phyloP scores from a whole-genome alignment of 2,888 invertebrate species.

The Drosophila villosipedis region DNA sequence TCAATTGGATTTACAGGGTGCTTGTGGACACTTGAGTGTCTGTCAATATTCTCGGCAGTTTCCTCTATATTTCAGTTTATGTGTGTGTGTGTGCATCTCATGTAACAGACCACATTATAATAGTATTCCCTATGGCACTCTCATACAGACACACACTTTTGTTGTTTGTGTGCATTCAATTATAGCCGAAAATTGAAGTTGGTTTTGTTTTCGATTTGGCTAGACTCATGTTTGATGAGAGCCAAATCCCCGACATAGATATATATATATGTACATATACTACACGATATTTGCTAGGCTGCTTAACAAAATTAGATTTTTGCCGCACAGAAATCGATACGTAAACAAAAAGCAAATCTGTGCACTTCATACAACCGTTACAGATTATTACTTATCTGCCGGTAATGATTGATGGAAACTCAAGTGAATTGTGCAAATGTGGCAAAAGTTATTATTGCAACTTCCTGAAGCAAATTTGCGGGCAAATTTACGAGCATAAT shows the following conservation, averaged over 20 bases:
- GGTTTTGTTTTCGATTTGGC: conserved; percentile 77
- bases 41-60: conserved; percentile 62
- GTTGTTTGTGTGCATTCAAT: conserved; percentile 75
- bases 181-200: conserved; percentile 74
- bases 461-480: conserved; percentile 35
- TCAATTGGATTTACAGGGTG: conserved; percentile 79
- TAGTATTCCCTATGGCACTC: conserved; percentile 65
- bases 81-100: conserved; percentile 23
- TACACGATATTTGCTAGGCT: conserved; percentile 50
- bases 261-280: not conserved
- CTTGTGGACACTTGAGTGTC: conserved; percentile 78
- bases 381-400: conserved; percentile 10
- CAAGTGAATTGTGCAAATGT: conserved; percentile 29
- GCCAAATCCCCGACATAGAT: conserved; percentile 8
- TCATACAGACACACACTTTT: not conserved
- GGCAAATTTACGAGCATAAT: conserved; percentile 46
- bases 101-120: conserved; percentile 74
- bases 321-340: conserved; percentile 50
- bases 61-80: not conserved
- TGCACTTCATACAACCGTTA: not conserved
- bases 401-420: conserved; percentile 29
- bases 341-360: conserved; percentile 24
- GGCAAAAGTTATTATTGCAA: conserved; percentile 31
- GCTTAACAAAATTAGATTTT: conserved; percentile 73
- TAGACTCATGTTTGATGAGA: conserved; percentile 71